Evolutionary conservation across 2,797 vertebrate species (phyloP).

Genomic region (Enteromius argenteus): DNA sequence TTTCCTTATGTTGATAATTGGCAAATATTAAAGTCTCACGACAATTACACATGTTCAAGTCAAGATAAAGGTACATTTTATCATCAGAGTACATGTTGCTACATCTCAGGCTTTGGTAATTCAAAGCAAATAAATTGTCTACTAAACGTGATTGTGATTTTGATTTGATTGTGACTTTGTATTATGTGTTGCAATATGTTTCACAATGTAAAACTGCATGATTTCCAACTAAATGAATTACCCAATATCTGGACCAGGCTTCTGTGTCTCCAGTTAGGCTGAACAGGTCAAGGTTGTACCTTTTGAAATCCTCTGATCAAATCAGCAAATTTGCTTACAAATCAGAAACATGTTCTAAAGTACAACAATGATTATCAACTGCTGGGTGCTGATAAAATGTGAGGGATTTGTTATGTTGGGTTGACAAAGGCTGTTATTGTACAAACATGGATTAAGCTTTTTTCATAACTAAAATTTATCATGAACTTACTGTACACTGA

Average conservation of each 20-base stretch:
- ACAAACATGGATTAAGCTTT: neutral
- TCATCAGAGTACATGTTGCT: slow-evolving; percentile 30
- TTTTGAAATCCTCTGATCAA: slow-evolving; percentile 23
- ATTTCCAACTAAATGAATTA: slow-evolving; percentile 41
- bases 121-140: slow-evolving; percentile 13
- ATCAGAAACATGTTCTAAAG: slow-evolving; percentile 42
- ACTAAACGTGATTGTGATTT: neutral
- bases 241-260: slow-evolving; percentile 20
- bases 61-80: slow-evolving; percentile 12
- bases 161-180: slow-evolving; percentile 1
- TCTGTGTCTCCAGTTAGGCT: neutral
- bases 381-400: neutral
- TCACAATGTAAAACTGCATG: slow-evolving; percentile 34
- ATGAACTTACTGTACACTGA: no score
- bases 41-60: neutral
- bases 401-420: neutral
- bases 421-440: neutral
- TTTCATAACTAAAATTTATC: neutral
- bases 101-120: slow-evolving; percentile 25
- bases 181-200: slow-evolving; percentile 45
- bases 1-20: neutral
- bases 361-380: slow-evolving; percentile 3
- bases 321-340: slow-evolving; percentile 25
- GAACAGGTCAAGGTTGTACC: slow-evolving; percentile 44
- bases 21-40: neutral